Base-by-base conservation (phyloP, 30 jellyfish, hydroid and myxozoan species). In the Cassiopea xamachana region DNA sequence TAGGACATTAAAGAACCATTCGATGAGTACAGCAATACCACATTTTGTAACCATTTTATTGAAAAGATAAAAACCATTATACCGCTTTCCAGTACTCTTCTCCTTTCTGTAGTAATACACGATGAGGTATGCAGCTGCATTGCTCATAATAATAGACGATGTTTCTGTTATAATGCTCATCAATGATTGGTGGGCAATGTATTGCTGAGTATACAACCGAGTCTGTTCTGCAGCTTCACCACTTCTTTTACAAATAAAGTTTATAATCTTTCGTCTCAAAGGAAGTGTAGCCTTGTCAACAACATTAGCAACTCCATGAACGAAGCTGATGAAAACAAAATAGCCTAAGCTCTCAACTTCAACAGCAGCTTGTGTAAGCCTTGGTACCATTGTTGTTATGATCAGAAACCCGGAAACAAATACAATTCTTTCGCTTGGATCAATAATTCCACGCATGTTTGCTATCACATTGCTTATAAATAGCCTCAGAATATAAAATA, bases 81-180 rank as follows among this genome's bases (percentile, higher is more conserved):
- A 69, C 17, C 90, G 8, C 48, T 12, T 60, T 18, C 90, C 90
- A 43, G 74, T 82, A 60, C 70, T 48, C 3, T 69, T 55, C 9
- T 82, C 90, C 7, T 44, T n/a, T 48, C 7, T 67, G 90, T 61
- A 82, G 46, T 82, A 82, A 46, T 82, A 82, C 75, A 71, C 46
- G 7, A 70, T 16, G 14, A 82, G 46, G 48, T 82, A 67, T 6
- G 45, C 80, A 17, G 90, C 73, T 44, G 90, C 79, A 74, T 76
- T 60, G 71, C 90, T 82, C 18, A 82, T 15, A 7, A 82, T 46
- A 1, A 82, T 72, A 15, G 81, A 73, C 18, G 90, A 7, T 67
- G 90, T 64, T 46, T 82, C 90, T 8, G 90, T 82, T 47, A 82
- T 70, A 51, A 82, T 47, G 82, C 81, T 70, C 1, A 82, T 71